Base-by-base conservation (phyloP, 2,888 invertebrate genomes). In the Lithodes maja region DNA sequence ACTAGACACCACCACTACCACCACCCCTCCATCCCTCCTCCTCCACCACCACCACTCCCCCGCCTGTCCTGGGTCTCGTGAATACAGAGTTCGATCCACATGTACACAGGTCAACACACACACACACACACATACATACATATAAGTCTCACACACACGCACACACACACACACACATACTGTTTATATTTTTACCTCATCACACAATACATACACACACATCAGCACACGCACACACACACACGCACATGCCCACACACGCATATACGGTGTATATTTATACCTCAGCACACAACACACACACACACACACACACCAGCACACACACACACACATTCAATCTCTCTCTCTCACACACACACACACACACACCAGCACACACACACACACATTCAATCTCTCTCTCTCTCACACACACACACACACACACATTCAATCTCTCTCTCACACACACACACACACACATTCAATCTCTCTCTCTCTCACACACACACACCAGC, bases 101-200 rank as follows among this genome's bases (percentile, higher is more conserved):
- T 0, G 33, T 33, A 33, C 33, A 33, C 33, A 33, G 33, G 33
- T 33, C 33, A 7, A 75, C 75, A 9, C 75, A 75, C 75, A 75
- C 75, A 75, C 75, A 75, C 75, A 75, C 75, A 75, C 75, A 75
- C 75, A 75, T 15, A 75, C 75, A 75, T n/a, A 75, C 75, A 75
- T n/a, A 75, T n/a, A 75, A 33, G 33, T 33, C 75, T 1, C 75
- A 75, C 75, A 75, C 75, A 75, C 75, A 75, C 75, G 1, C 49
- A 49, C 17, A 17, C 75, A 75, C 17, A 49, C 49, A 75, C 61
- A 61, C 61, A 61, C 61, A 61, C 61, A 12, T 61, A 61, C 12
- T 12, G 5, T 61, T 61, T 7, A 7, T 17, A 5, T 75, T 75
- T 9, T 9, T 75, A 7, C 17, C 17, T 33, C 17, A 75, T 75